Evolutionary conservation across 2,113 vertebrate species (phyloP), one percentile per base, ranked within the genome.

Genomic region (Cottus gobio): DNA sequence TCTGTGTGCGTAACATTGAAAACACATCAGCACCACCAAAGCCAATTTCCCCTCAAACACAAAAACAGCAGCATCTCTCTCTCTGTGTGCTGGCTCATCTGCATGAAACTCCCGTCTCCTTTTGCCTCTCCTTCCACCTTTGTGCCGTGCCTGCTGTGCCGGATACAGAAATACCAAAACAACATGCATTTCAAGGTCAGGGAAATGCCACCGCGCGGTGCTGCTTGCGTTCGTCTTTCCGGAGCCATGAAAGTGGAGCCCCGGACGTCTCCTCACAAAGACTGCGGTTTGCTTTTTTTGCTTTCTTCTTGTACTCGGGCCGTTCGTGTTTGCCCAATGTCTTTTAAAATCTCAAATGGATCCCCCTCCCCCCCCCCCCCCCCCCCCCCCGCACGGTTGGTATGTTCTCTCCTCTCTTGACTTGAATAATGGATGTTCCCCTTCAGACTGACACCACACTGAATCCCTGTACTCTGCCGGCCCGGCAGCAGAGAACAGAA

Each of bases 361-460:
- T 72, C 73, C 48, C 54, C 56, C 58, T 62, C 75, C 6, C 52
- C 73, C 77, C 70, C 37, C 73, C 77, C 70, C 73, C 48, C 54
- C 56, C 58, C 58, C 75, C 6, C 52, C 73, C 77, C 70, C 37
- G 66, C 76, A 73, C 37, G 86, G 72, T 83, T 74, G 50, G 75
- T 62, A 63, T 71, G 44, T 80, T 86, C 80, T 88, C 65, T 71
- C 80, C 81, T 79, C 80, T 86, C 72, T 69, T 82, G 71, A 81
- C 78, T 92, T 92, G 79, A 90, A 91, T 91, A 90, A 89, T 89
- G 74, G 79, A 90, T 86, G 84, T 83, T 83, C 68, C 71, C 71
- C 68, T 80, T 85, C 73, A 85, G 71, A 87, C 79, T 79, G 85
- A 89, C 86, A 86, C 72, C 60, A n/a, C 54, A 48, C 64, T 54